Conservation (phyloP, 2,888 invertebrate genomes). For the Trypoxylon attenuatum region DNA sequence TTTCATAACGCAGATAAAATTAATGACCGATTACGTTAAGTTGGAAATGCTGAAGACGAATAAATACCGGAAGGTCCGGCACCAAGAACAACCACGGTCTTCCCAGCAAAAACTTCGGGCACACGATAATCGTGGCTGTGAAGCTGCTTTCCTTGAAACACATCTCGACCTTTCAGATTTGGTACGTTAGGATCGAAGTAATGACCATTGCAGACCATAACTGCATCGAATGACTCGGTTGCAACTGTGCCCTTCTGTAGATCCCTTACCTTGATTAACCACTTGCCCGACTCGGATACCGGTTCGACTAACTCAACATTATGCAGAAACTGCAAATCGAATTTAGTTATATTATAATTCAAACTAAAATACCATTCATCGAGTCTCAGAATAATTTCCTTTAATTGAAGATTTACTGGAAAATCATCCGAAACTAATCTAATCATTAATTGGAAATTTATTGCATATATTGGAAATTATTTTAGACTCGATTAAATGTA, state of each 20-base stretch:
- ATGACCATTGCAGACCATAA: constrained; percentile 75
- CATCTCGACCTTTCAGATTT: constrained; percentile 71
- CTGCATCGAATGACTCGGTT: constrained; percentile 69
- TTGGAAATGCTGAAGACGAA: neutral
- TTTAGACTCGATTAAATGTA: too few species aligned
- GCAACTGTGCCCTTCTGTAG: constrained; percentile 52
- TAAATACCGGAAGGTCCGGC: constrained; percentile 73
- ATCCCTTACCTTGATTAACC: constrained; percentile 68
- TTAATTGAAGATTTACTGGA: neutral
- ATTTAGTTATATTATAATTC: neutral
- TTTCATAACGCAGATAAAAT: too few species aligned
- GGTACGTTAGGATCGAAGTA: constrained; percentile 76
- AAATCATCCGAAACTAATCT: neutral
- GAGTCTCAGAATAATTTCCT: neutral
- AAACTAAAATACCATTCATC: neutral
- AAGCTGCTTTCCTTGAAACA: constrained; percentile 69
- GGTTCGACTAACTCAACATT: constrained; percentile 67
- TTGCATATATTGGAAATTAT: neutral
- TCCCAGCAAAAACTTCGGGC: constrained; percentile 65
- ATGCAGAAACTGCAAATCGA: constrained; percentile 61
- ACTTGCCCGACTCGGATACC: constrained; percentile 47
- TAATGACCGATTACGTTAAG: neutral
- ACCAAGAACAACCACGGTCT: constrained; percentile 70
- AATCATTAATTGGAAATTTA: neutral
- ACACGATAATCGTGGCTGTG: constrained; percentile 74